phyloP scores from a whole-genome alignment of 2,888 invertebrate genomes.

The Drosophila mettleri region DNA sequence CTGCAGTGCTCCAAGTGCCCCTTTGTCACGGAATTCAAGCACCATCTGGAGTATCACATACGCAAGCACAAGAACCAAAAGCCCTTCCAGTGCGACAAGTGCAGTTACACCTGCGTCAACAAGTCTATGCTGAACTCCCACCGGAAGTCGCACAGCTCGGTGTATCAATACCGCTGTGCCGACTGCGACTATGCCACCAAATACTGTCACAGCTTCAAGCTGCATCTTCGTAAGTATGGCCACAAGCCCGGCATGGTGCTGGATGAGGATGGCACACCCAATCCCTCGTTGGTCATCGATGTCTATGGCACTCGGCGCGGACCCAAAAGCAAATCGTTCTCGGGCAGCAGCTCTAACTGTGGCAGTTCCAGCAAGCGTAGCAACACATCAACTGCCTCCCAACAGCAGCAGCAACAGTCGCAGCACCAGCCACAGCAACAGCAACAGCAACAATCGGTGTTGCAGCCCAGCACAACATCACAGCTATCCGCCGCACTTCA shows the following conservation, averaged over 20 bases:
- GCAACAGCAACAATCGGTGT: conserved; percentile 27
- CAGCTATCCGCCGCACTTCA: conserved; percentile 83
- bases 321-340: conserved; percentile 88
- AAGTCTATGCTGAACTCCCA: conserved; percentile 99
- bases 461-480: conserved; percentile 48
- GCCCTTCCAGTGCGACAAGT: conserved; percentile 96
- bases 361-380: conserved; percentile 41
- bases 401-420: conserved; percentile 35
- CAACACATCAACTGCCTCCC: conserved; percentile 27
- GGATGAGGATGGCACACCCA: conserved; percentile 94
- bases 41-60: conserved; percentile 98
- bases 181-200: conserved; percentile 98
- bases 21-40: conserved; percentile 99
- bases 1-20: conserved; percentile 96
- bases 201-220: conserved; percentile 98
- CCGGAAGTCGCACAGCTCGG: conserved; percentile 96
- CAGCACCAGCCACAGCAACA: conserved; percentile 41
- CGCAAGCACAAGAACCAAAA: conserved; percentile 97
- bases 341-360: conserved; percentile 52
- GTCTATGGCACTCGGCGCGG: conserved; percentile 96
- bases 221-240: conserved; percentile 95
- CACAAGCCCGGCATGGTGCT: conserved; percentile 96
- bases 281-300: conserved; percentile 94
- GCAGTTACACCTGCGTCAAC: conserved; percentile 96
- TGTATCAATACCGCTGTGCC: conserved; percentile 96